phyloP scores from a whole-genome alignment of 2,113 vertebrate species.

The Oenanthe melanoleuca region DNA sequence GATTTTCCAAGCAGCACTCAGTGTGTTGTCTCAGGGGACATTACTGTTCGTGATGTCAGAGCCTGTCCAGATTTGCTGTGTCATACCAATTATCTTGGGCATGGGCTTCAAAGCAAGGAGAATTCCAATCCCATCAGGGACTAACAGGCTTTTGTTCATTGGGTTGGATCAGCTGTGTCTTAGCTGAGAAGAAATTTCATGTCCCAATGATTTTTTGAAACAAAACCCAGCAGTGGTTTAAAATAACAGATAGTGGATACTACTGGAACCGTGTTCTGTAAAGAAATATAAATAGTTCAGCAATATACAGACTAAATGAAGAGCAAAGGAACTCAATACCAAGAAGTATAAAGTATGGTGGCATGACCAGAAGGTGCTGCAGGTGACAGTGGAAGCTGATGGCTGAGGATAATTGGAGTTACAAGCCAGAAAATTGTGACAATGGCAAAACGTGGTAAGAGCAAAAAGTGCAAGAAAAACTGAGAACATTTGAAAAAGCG shows the following conservation, averaged over 20 bases:
- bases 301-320: background rate
- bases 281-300: background rate
- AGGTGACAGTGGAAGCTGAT: background rate
- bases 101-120: background rate
- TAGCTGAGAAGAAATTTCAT: background rate
- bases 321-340: accelerated
- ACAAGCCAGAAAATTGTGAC: background rate
- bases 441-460: background rate
- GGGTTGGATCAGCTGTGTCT: background rate
- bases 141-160: background rate
- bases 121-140: background rate
- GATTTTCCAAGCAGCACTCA: background rate
- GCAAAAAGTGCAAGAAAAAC: background rate
- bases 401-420: background rate
- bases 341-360: background rate
- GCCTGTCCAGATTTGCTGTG: background rate
- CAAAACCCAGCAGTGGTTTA: background rate
- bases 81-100: background rate
- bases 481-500: background rate
- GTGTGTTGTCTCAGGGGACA: background rate
- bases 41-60: background rate
- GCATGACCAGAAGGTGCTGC: background rate
- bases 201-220: background rate
- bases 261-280: background rate
- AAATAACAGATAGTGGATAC: background rate